Conservation (phyloP, 2,113 vertebrate species). For the Dinomys branickii region DNA sequence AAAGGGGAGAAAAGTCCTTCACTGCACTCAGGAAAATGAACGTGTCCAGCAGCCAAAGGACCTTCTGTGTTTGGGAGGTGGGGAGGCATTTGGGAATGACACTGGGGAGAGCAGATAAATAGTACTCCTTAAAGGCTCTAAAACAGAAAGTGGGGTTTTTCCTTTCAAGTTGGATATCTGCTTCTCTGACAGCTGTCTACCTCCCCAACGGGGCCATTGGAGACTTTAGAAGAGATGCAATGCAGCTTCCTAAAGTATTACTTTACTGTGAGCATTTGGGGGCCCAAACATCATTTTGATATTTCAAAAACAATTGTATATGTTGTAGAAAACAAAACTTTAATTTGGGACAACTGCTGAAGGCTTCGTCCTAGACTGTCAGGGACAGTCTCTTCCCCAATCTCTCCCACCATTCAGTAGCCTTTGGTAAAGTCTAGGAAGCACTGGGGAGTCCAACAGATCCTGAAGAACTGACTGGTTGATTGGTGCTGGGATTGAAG, state of each 20-base stretch:
- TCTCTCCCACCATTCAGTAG: background rate
- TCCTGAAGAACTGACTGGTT: background rate
- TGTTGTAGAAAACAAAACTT: background rate
- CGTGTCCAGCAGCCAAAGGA: background rate
- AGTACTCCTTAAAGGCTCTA: background rate
- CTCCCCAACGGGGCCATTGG: background rate
- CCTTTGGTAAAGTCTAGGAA: background rate
- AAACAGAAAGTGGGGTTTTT: background rate
- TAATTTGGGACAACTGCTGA: background rate
- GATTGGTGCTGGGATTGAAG: background rate
- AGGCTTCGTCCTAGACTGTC: background rate
- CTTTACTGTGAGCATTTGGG: background rate
- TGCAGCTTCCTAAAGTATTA: background rate
- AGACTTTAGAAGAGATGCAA: background rate
- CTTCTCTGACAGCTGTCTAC: background rate
- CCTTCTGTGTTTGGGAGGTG: background rate
- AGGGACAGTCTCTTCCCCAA: background rate
- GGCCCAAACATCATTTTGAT: background rate
- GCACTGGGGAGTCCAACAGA: background rate
- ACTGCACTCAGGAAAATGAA: background rate
- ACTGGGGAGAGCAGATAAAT: background rate
- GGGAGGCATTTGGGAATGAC: background rate
- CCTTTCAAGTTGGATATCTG: background rate
- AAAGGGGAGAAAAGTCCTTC: background rate
- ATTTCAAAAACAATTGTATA: background rate